Base-by-base conservation (phyloP, 2,888 invertebrate genomes). In the Himalopsyche japonica region DNA sequence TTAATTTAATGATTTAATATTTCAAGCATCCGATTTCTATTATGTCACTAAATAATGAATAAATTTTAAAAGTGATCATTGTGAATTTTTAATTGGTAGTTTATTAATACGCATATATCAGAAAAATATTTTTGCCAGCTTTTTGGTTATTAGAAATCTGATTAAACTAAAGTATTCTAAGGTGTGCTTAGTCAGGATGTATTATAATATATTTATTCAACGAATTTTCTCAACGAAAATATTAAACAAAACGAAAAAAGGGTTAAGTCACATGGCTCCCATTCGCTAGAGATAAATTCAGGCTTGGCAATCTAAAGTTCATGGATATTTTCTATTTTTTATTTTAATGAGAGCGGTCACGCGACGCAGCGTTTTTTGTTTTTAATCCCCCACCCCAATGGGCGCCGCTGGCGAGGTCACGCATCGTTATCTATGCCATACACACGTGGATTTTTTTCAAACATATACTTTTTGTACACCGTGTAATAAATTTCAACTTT, bases 261-360 rank as follows among this genome's bases (percentile, higher is more conserved):
- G 57, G 57, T 80, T 47, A 48, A 43, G 83, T 47, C 80, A 37
- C 83, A 80, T 79, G 79, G 47, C 79, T 80, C 83, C 43, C 49
- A 80, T 83, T 83, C 57, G 83, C 83, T 76, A 83, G 83, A 83
- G 83, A 83, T 83, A 83, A 83, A 83, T 80, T 80, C 83, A 57
- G 57, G 57, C 87, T 85, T 86, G 83, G 82, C 79, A 86, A 86
- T 84, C 84, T 83, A 86, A 83, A 83, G 82, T 85, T 85, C 86
- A 82, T 76, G 84, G 80, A 84, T 81, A 80, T 82, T 86, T 85
- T 86, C 79, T 82, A 86, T 84, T 85, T 84, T 85, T 79, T 57
- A 57, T 57, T 57, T 79, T 85, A 86, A 86, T 87, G 85, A 57
- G 30, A 64, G 76, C 80, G 49, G 83, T 85, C 84, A 86, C 86